These are phyloP conservation scores for Antheraea mylitta DNA, from an alignment of 1,140 invertebrate genomes.

Conservation along the genomic window DNA sequence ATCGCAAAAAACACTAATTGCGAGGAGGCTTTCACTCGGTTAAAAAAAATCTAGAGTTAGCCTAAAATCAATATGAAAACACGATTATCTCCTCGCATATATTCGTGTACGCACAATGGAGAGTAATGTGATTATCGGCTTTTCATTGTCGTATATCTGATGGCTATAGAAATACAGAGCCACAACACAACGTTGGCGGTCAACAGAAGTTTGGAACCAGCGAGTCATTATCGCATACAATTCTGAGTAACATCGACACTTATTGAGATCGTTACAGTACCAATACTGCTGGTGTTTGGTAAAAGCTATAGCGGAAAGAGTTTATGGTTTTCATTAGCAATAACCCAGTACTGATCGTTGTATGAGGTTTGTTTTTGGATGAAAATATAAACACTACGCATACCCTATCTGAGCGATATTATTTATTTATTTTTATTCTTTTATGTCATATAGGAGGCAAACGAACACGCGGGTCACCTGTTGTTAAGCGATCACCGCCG, in stretches of 20 bases:
- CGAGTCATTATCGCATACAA: constrained; percentile 35
- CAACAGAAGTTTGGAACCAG: constrained; percentile 38
- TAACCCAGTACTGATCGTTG: not conserved
- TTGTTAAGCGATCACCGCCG: too few species aligned
- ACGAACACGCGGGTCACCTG: too few species aligned
- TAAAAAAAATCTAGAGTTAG: too few species aligned
- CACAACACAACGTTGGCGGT: constrained; percentile 45
- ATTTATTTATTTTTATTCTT: too few species aligned
- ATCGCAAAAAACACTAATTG: too few species aligned
- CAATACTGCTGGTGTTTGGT: not conserved
- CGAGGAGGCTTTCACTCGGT: too few species aligned
- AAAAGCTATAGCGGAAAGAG: not conserved
- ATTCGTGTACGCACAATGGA: not conserved
- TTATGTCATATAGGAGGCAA: too few species aligned
- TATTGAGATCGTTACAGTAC: constrained; percentile 26
- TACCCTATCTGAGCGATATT: too few species aligned
- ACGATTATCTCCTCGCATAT: not conserved
- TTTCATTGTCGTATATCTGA: constrained; percentile 26
- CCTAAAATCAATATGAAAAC: not conserved
- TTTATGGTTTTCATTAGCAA: not conserved
- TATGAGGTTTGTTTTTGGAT: not conserved
- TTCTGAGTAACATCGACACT: constrained; percentile 28
- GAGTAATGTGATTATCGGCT: constrained; percentile 35
- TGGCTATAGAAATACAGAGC: constrained; percentile 23
- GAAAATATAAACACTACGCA: not conserved